phyloP scores from a whole-genome alignment of 2,888 invertebrate species.

The Drosophila prostipennis region DNA sequence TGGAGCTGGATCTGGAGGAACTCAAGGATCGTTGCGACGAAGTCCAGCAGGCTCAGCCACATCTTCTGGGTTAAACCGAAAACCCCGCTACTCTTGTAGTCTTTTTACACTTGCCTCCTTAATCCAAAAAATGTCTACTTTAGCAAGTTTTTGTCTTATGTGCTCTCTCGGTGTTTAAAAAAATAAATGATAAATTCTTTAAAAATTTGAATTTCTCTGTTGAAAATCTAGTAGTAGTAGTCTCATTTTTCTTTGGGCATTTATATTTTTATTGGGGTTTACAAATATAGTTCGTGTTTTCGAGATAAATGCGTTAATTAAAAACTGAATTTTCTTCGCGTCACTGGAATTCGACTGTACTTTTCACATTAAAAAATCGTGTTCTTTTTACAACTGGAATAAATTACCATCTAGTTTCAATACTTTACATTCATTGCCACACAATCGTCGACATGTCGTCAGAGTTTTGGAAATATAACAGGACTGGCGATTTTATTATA shows the following conservation, averaged over 20 bases:
- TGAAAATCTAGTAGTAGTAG: too few species aligned
- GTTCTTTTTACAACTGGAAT: constrained; percentile 18
- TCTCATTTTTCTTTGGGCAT: not conserved
- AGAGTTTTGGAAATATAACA: constrained; percentile 60
- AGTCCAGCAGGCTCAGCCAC: constrained; percentile 86
- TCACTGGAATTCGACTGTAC: not conserved
- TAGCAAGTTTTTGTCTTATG: constrained; percentile 3
- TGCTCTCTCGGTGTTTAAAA: constrained; percentile 14
- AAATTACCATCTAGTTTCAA: constrained; percentile 8
- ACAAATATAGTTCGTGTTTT: not conserved
- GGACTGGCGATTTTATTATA: constrained; percentile 58
- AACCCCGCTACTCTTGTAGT: constrained; percentile 5
- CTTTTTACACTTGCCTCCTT: constrained; percentile 12
- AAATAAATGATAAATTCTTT: constrained; percentile 15
- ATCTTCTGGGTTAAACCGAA: constrained; percentile 73
- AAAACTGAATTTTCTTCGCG: constrained; percentile 2
- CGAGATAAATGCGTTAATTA: constrained; percentile 7
- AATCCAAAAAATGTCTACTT: constrained; percentile 23
- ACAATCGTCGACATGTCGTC: constrained; percentile 36
- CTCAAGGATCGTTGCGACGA: constrained; percentile 92
- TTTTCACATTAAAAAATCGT: constrained; percentile 1
- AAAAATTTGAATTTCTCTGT: too few species aligned
- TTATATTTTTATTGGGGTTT: not conserved
- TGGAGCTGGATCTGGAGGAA: constrained; percentile 93
- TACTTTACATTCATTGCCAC: constrained; percentile 26